Evolutionary conservation across 2,888 invertebrate genomes (phyloP), one percentile per base, ranked within the genome.

Genomic region (Salpingus planirostris): DNA sequence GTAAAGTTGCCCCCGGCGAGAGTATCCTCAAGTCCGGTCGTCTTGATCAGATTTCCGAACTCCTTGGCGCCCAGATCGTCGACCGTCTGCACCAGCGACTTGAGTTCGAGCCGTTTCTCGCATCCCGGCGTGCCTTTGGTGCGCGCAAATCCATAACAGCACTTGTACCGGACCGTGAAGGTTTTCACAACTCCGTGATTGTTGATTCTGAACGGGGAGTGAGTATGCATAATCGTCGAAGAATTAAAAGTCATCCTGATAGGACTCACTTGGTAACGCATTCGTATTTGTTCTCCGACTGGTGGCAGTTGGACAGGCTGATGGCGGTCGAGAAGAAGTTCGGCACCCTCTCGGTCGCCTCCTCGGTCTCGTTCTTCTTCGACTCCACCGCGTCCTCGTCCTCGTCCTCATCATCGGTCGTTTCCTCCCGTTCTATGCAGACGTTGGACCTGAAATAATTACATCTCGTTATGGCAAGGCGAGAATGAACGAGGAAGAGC

Each of bases 141-240:
- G 33, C 74, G 65, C 32, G 70, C 65, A 57, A 65, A 80, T 21
- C 81, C 81, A 52, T 73, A 71, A 56, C 82, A 83, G 56, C 82
- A 83, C 55, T 78, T 74, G 45, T 78, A 73, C 11, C 71, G 71
- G 27, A 77, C 70, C 8, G 70, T 71, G 42, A 74, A 62, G 2
- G 75, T 78, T 58, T 74, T 77, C 43, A 71, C 71, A 21, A 72
- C 69, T 11, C 74, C 74, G 48, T 71, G 69, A 47, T 70, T 69
- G 48, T 70, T 69, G 22, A 70, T 60, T 45, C 77, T 78, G 47
- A 7, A 56, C 51, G 42, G 18, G 12, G 13, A 18, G 27, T 24
- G 28, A 23, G 21, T 31, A 35, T 11, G 12, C 2, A n/a, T n/a
- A n/a, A n/a, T n/a, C n/a, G n/a, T n/a, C n/a, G 23, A 18, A 24